These are phyloP conservation scores for Sinhomidia bicolor DNA, from an alignment of 2,888 invertebrate species.

Conservation along the genomic window DNA sequence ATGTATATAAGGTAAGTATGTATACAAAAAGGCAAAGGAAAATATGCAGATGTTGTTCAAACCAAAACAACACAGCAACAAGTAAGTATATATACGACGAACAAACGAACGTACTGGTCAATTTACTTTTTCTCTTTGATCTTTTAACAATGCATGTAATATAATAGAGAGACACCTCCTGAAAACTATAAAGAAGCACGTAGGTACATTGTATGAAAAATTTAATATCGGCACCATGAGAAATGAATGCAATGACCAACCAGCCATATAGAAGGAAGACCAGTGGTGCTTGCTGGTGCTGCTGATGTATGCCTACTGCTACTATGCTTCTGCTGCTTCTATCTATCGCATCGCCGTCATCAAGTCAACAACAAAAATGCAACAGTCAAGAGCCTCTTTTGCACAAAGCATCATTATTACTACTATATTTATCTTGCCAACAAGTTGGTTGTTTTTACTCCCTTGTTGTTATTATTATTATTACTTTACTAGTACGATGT, in stretches of 20 bases:
- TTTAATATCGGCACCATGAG: constrained; percentile 53
- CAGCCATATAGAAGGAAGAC: not conserved
- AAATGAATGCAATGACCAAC: constrained; percentile 43
- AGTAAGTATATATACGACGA: too few relatives aligned
- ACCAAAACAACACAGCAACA: constrained; percentile 35
- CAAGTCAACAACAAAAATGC: constrained; percentile 44
- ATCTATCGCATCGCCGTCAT: too few relatives aligned
- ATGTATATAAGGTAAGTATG: too few relatives aligned
- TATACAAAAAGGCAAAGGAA: too few relatives aligned
- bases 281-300: not conserved
- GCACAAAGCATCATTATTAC: constrained; percentile 28
- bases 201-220: constrained; percentile 38
- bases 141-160: constrained; percentile 14
- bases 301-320: too few relatives aligned
- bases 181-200: constrained; percentile 10
- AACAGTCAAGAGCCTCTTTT: constrained; percentile 30
- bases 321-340: too few relatives aligned
- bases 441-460: constrained; percentile 28
- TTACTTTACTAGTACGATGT: too few relatives aligned
- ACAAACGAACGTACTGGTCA: too few relatives aligned
- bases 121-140: constrained; percentile 43
- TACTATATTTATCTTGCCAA: constrained; percentile 32
- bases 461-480: not conserved
- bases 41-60: constrained; percentile 51
- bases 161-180: too few relatives aligned